Base-by-base conservation (phyloP, 1,140 invertebrate species). In the Oryzaephilus surinamensis region DNA sequence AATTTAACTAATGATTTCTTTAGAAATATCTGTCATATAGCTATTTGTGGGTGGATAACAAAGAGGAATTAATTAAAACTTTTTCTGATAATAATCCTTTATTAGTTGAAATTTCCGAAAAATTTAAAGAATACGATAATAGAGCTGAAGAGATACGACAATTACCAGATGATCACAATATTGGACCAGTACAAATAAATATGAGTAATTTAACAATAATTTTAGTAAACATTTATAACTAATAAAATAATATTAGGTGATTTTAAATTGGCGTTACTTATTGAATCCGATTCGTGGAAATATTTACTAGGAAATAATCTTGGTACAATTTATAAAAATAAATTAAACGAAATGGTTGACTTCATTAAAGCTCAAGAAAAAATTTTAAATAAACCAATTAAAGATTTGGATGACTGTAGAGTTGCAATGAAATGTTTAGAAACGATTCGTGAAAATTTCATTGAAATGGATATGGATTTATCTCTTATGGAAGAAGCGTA, bases 401-500 rank as follows among this genome's bases (percentile, higher is more conserved):
- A 76, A 38, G 76, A 82, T 60, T 64, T 84, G 19, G 79, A 83
- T 41, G 83, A 82, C 49, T 79, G 81, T 12, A 69, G 77, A 48
- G 46, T 80, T 6, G 79, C 79, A 3, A 85, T 86, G 82, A 62
- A 70, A 41, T 80, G 80, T 36, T 61, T 91, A n/a, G 74, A 77
- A 46, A 68, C 76, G 23, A 81, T 91, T 46, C 63, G 84, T 27
- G 72, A 80, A 32, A 72, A 76, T 50, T 81, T 79, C 54, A 84
- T 88, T 45, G 69, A 75, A 48, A 76, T 87, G 66, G 85, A 90
- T 41, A 71, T 79, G 65, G 72, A 74, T 50, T 58, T 90, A 18
- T 72, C 70, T 38, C 61, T 78, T 2, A 84, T 90, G 45, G 82
- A 87, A 61, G 79, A 89, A 58, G 79, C 81, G 3, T 92, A 90